Evolutionary conservation across 2,113 vertebrate genomes (phyloP).

Genomic region (Megaleporinus macrocephalus): DNA sequence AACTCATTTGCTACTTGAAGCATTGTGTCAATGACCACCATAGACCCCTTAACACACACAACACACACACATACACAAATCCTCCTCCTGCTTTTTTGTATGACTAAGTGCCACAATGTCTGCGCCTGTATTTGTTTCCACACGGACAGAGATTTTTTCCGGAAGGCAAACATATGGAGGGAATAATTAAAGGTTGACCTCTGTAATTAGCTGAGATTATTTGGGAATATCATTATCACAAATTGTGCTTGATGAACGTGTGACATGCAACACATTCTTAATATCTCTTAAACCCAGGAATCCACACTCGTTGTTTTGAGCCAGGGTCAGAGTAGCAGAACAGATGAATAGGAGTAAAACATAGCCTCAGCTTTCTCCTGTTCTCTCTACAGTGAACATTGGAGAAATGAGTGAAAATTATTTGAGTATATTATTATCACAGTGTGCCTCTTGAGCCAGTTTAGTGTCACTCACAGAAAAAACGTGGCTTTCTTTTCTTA

Average conservation of each 20-base stretch:
- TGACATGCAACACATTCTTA: conserved; percentile 34
- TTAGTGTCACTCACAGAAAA: not conserved
- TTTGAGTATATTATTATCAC: conserved; percentile 60
- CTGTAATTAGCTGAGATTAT: conserved; percentile 60
- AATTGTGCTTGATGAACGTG: conserved; percentile 26
- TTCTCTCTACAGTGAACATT: not conserved
- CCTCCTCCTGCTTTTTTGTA: not conserved
- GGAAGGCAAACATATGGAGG: conserved; percentile 63
- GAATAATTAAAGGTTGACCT: conserved; percentile 71
- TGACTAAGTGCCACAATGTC: not conserved
- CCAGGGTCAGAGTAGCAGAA: not conserved
- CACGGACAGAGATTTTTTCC: conserved; percentile 36
- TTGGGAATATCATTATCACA: conserved; percentile 60
- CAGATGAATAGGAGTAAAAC: not conserved
- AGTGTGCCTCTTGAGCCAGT: not conserved
- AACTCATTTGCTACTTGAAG: conserved; percentile 43
- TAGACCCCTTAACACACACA: not conserved
- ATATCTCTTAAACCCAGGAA: not conserved
- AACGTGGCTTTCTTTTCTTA: not conserved
- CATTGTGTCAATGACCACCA: conserved; percentile 36
- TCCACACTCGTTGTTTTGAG: not conserved
- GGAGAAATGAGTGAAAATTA: conserved; percentile 49
- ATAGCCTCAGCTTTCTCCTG: not conserved
- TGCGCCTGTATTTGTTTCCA: conserved; percentile 3
- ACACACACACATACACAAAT: not conserved